Evolutionary conservation across 2,888 invertebrate species (phyloP), one percentile per base, ranked within the genome.

Genomic region (Volucella bombylans): DNA sequence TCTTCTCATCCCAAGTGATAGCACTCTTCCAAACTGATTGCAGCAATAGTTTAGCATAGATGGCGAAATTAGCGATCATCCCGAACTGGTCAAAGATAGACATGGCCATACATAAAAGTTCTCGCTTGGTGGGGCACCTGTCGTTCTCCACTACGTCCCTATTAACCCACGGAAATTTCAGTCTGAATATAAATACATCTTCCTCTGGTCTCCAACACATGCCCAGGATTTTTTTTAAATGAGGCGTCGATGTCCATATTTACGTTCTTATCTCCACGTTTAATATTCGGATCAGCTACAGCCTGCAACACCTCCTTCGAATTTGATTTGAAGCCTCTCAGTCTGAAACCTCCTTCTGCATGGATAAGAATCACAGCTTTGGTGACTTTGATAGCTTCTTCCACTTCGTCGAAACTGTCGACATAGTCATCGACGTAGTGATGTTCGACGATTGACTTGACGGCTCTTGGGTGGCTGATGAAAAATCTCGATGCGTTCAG

Each of bases 281-380:
- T 55, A 38, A 31, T 3, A n/a, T 15, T 55, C 55, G 55, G 18
- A 38, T 52, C 52, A 31, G 68, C 18, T 15, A 67, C 67, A 45
- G 23, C 55, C 14, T 54, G 12, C n/a, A 18, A 18, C 23, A 62
- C 18, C 18, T 82, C 54, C 1, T 1, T n/a, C 9, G 82, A 69
- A 43, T 87, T 85, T 1, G 82, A 87, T 8, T 77, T 39, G 18
- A 86, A 85, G 9, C 78, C 74, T 31, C 81, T 65, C 31, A 87
- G 9, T 8, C 83, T 71, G 49, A 87, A 86, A 4, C 77, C 77
- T 1, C 67, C 83, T 10, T 68, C n/a, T 2, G 50, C 12, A 50
- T 86, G 83, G 55, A 87, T 86, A 0, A 50, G 31, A 3, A 73
- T 38, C 11, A 87, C 83, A 9, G 18, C 1, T 2, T 18, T 18